Evolutionary conservation across 2,888 invertebrate genomes (phyloP), one percentile per base, ranked within the genome.

Genomic region (Chaetogeoica ovagalla): DNA sequence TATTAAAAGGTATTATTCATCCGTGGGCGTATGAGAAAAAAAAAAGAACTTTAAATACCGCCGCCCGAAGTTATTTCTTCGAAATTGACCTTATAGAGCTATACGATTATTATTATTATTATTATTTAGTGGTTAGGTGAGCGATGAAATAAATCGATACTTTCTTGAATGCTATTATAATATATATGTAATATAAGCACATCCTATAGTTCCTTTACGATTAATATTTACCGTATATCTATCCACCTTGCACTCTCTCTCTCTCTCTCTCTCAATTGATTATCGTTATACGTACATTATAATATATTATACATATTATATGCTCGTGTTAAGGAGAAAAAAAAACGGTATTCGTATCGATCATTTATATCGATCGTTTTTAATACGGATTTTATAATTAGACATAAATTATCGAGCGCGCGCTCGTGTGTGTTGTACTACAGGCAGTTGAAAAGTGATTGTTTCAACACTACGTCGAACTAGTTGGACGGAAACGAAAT

Each of bases 321-420:
- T 15, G 52, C 5, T 8, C 52, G 52, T 17, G 52, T 52, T 30
- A 2, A 30, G 30, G 4, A 30, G 4, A 30, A 30, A 30, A 30
- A 30, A 30, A 30, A 30, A 30, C 30, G 6, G 48, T 66, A 21
- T 66, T 48, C 66, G 66, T 48, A 66, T 66, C 66, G 21, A 43
- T 21, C 48, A 48, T 21, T 66, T 21, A 48, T 48, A 19, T 1
- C n/a, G 48, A 43, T 48, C 66, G 15, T 48, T 48, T 48, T 11
- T 8, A 65, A 65, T 65, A 30, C 30, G 66, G 66, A 66, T 66
- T 66, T 66, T 66, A 66, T 66, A 66, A 66, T 66, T 23, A 39
- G 39, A 65, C n/a, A 19, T 30, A 13, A 30, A 62, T 30, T n/a
- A 37, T 11, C 43, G 11, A 7, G 43, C 6, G 9, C 30, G n/a